Base-by-base conservation (phyloP, 1,140 invertebrate genomes). In the Nasonia giraulti region DNA sequence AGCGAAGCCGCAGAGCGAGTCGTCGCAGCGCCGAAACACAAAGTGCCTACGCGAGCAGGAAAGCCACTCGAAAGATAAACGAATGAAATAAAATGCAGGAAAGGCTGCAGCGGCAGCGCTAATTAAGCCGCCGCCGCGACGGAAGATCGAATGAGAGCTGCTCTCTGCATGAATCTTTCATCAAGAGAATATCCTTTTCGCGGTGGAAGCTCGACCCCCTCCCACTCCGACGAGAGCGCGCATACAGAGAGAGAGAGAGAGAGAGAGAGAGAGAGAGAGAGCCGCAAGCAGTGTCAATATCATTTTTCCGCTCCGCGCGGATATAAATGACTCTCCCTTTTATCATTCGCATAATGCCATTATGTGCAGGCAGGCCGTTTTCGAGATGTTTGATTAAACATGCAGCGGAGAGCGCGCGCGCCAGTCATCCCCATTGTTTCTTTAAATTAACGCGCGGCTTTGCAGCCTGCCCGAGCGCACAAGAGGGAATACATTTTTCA, bases 101-200 rank as follows among this genome's bases (percentile, higher is more conserved):
- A 31, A 74, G 47, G 50, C 50, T 55, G 50, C 50, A 11, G 17
- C 55, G 0, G 50, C 62, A 47, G 84, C 86, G 87, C 88, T 91
- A 91, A 91, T 91, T 91, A 91, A 91, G 87, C 87, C 80, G 85
- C 75, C 68, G 85, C 77, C 86, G 50, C 14, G 33, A 8, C 20
- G 73, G 50, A 66, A 44, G 66, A 44, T 40, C 74, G 11, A 75
- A 40, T 75, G 40, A 44, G 47, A 75, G 74, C 69, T 37, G 14
- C 27, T 62, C 55, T 71, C 68, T 27, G 27, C 81, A 87, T 91
- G 87, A 90, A 91, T 91, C 85, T 90, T 91, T 91, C 84, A 91
- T 86, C 20, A 17, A 74, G 44, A n/a, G 37, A 55, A 79, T 40
- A 80, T 84, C 77, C 77, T 84, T 79, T 83, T 84, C 68, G 66